Base-by-base conservation (phyloP, 2,113 vertebrate species). In the Lipophrys pholis region DNA sequence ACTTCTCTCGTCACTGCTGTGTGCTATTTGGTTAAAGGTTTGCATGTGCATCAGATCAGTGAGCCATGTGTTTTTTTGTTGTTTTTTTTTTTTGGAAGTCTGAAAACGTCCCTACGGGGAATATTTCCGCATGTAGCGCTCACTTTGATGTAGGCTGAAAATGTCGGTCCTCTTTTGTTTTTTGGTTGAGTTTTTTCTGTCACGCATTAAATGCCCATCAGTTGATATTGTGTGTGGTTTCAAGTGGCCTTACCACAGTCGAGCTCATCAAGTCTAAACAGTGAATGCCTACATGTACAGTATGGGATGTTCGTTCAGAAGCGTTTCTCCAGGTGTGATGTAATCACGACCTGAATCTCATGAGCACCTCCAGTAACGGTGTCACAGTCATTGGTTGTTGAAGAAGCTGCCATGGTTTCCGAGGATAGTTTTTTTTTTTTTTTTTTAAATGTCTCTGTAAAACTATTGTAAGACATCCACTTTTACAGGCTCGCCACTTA, bases 221-320 rank as follows among this genome's bases (percentile, higher is more conserved):
- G 64, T 69, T 39, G 76, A 62, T 67, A 63, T 58, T 64, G 75
- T 85, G 70, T 86, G 64, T 88, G 59, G 80, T 90, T 81, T 90
- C 76, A 93, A 93, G 93, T 93, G 93, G 89, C 93, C 93, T 94
- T 93, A 92, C 73, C 52, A 51, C 87, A 76, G 74, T 73, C 46
- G 77, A 89, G 69, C 68, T 81, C 74, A 81, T 82, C 58, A 52
- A 77, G 69, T 82, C 2, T 30, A 60, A 76, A 72, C 60, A 73
- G 57, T 75, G 79, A 84, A 80, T 72, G 83, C 81, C 74, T 82
- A 78, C 69, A 64, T 88, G 85, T 79, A 80, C 68, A 75, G 66
- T 71, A 67, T 73, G 50, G 63, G 56, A 51, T 78, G 82, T 77
- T 86, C 45, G 67, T 76, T 76, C 59, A 61, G 70, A 81, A 75